These are phyloP conservation scores for Hydrocynus forskahlii DNA, from an alignment of 2,797 vertebrate genomes.

Conservation along the genomic window DNA sequence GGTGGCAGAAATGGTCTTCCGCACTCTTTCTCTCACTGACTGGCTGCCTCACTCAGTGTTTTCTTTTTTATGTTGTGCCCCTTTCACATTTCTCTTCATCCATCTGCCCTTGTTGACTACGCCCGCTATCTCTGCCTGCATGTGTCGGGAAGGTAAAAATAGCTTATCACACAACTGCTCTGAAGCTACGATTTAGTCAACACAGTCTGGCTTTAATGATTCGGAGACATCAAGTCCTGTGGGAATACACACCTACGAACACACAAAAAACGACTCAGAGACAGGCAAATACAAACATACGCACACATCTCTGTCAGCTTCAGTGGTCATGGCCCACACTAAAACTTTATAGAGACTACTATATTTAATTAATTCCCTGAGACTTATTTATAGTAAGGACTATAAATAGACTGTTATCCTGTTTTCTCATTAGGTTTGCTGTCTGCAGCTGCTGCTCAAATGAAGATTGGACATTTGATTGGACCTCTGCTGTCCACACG, in stretches of 20 bases:
- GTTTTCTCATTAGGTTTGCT: not conserved
- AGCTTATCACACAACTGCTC: slow-evolving; percentile 22
- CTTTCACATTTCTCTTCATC: not conserved
- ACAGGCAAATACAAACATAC: not conserved
- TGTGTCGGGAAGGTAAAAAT: slow-evolving; percentile 10
- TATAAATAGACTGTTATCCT: not conserved
- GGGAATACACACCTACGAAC: not conserved
- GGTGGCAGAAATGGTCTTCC: not conserved
- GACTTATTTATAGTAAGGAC: not conserved
- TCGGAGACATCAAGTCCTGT: slow-evolving; percentile 7
- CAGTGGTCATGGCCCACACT: not conserved
- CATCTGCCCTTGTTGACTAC: slow-evolving; percentile 1
- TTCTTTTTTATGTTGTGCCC: not conserved
- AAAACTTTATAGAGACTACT: not conserved
- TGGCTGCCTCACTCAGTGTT: not conserved
- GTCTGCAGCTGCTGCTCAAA: not conserved
- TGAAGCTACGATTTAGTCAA: slow-evolving; percentile 21
- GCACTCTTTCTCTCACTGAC: not conserved
- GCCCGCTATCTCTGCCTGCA: slow-evolving; percentile 8
- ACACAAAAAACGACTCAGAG: not conserved
- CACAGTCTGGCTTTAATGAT: slow-evolving; percentile 22
- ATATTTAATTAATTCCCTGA: not conserved
- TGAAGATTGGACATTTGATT: not conserved
- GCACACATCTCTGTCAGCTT: not conserved
- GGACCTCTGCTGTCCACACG: not conserved